phyloP scores from a whole-genome alignment of 2,797 vertebrate species.

The Anguilla marmorata region DNA sequence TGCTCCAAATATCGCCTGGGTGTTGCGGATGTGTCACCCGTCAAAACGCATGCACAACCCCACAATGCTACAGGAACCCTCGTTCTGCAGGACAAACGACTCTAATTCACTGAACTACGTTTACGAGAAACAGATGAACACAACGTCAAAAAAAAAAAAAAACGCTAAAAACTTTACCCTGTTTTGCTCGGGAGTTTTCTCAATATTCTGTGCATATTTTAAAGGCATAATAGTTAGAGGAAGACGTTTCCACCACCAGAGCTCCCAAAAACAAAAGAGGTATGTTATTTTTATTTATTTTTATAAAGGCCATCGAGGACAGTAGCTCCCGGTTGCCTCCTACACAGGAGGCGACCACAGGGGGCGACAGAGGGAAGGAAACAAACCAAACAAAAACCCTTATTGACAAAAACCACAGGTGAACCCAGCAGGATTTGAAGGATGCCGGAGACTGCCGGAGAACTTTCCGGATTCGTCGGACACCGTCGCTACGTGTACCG shows the following conservation, averaged over 20 bases:
- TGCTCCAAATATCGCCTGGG: not conserved
- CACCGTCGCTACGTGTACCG: not conserved
- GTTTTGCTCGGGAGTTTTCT: conserved; percentile 30
- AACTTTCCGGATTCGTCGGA: not conserved
- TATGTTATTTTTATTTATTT: conserved; percentile 25
- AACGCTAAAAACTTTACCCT: conserved; percentile 23
- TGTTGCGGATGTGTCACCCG: not conserved
- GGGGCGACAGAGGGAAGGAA: not conserved
- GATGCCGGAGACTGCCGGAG: not conserved
- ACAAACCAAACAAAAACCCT: not conserved
- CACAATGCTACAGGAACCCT: not conserved
- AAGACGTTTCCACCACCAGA: conserved; percentile 35
- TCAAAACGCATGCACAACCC: not conserved
- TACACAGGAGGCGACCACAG: conserved; percentile 6
- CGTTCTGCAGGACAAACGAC: not conserved
- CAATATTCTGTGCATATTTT: conserved; percentile 35
- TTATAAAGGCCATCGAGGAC: conserved; percentile 31
- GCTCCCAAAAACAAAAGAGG: conserved; percentile 33
- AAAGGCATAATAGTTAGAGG: conserved; percentile 35
- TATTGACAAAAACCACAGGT: conserved; percentile 5
- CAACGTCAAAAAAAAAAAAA: not conserved
- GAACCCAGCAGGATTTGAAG: conserved; percentile 6
- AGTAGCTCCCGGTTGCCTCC: conserved; percentile 1
- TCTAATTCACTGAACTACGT: not conserved
- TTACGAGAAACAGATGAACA: not conserved